Conservation (phyloP, 1,140 invertebrate genomes). For the Drosophila triauraria region DNA sequence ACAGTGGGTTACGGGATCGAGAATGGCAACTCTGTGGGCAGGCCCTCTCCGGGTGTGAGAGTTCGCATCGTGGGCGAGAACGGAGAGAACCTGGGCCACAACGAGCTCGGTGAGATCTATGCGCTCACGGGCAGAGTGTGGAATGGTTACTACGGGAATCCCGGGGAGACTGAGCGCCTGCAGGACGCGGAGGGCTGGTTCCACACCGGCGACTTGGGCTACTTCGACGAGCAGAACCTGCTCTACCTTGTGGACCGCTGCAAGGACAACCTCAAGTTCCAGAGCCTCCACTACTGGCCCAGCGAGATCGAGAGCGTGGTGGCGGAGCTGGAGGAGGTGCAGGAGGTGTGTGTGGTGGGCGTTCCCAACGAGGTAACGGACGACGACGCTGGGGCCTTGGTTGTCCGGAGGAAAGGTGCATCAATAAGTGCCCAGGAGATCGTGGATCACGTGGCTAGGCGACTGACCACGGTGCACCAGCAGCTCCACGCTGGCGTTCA, state of each 20-base stretch:
- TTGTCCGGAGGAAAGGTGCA: background rate
- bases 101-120: background rate
- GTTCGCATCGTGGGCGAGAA: background rate
- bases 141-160: constrained; percentile 7
- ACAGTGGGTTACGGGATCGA: background rate
- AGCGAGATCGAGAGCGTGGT: constrained; percentile 1
- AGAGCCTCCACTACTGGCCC: background rate
- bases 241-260: background rate
- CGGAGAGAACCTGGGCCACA: background rate
- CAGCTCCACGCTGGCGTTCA: background rate
- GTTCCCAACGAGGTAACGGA: background rate
- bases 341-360: constrained; percentile 2
- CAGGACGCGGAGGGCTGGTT: constrained; percentile 6
- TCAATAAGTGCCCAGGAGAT: background rate
- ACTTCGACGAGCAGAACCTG: background rate
- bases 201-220: background rate
- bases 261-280: constrained; percentile 1
- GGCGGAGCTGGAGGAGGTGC: background rate
- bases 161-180: background rate
- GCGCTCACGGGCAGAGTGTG: background rate
- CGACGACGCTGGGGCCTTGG: background rate
- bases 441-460: background rate
- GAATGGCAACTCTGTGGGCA: background rate
- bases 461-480: background rate
- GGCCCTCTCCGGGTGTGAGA: background rate